Percentiles rank a stretch among this genome's conserved stretches.
Evolutionary conservation across 2,888 invertebrate genomes (phyloP).

Genomic region (Philopedon plagiatum): DNA sequence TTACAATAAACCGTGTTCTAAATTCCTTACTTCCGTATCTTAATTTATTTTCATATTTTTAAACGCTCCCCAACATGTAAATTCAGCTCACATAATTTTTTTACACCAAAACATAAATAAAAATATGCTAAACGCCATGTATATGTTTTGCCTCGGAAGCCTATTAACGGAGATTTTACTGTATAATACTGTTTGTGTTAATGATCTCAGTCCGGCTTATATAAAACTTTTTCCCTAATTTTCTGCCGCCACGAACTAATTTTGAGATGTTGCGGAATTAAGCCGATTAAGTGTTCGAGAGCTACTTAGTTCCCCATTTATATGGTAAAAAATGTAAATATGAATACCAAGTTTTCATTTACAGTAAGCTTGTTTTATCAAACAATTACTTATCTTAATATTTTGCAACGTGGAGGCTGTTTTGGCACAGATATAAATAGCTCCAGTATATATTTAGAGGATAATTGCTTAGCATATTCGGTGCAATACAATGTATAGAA

Average conservation of each 20-base stretch:
- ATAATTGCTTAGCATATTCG: too few species aligned
- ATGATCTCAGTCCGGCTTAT: conserved; percentile 4
- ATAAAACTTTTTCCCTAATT: conserved; percentile 21
- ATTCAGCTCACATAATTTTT: background rate
- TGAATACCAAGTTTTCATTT: conserved; percentile 7
- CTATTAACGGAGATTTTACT: background rate
- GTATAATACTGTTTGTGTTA: background rate
- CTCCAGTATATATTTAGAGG: too few species aligned
- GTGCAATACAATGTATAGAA: too few species aligned
- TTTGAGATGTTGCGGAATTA: background rate
- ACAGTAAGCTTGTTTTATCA: background rate
- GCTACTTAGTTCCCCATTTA: background rate
- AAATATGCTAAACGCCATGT: background rate
- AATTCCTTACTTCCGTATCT: too few species aligned
- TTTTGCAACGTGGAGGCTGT: background rate
- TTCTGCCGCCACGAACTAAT: conserved; percentile 9
- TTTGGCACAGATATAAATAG: background rate
- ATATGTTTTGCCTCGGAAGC: background rate
- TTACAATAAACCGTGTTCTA: too few species aligned
- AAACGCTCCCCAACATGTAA: too few species aligned
- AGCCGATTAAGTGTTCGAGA: conserved; percentile 13
- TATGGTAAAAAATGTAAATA: conserved; percentile 11
- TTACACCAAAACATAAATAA: background rate
- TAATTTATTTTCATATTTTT: too few species aligned
- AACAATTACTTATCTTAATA: background rate